phyloP scores from a whole-genome alignment of 2,797 vertebrate genomes.

The Hippocampus kuda region DNA sequence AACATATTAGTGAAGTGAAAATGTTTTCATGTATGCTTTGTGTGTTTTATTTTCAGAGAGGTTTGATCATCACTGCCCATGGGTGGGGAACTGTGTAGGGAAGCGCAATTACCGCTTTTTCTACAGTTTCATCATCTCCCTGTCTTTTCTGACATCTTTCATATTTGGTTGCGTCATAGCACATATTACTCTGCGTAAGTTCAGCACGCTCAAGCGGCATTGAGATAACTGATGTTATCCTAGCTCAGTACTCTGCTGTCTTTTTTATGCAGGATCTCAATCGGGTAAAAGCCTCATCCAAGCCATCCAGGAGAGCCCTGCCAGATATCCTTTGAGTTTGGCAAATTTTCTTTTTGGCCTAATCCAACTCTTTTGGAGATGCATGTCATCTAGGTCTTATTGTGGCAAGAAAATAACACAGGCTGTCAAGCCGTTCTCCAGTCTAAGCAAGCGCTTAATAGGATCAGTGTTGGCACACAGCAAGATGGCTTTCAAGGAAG shows the following conservation, averaged over 20 bases:
- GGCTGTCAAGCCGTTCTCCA: slow-evolving; percentile 27
- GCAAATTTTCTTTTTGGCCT: background rate
- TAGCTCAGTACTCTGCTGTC: background rate
- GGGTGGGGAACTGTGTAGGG: slow-evolving; percentile 96
- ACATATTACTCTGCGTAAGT: slow-evolving; percentile 89
- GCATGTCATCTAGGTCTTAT: background rate
- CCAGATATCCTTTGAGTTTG: slow-evolving; percentile 87
- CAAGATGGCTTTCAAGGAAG: slow-evolving; percentile 26
- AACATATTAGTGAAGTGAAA: background rate
- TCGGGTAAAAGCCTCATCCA: slow-evolving; percentile 66
- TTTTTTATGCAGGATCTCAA: slow-evolving; percentile 75
- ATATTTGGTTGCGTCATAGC: slow-evolving; percentile 93
- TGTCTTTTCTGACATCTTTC: slow-evolving; percentile 92
- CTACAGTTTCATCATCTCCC: slow-evolving; percentile 91
- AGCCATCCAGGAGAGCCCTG: slow-evolving; percentile 84
- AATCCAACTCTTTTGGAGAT: background rate
- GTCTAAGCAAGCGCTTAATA: slow-evolving; percentile 44
- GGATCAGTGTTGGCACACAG: slow-evolving; percentile 34
- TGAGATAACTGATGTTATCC: too few species aligned
- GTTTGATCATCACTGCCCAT: slow-evolving; percentile 95
- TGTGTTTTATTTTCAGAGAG: slow-evolving; percentile 66
- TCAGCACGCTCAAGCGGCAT: background rate
- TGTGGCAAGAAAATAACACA: slow-evolving; percentile 8
- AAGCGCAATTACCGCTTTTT: slow-evolving; percentile 96
- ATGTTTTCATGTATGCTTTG: background rate